Conservation (phyloP, 2,113 vertebrate species). For the Piaya cayana region DNA sequence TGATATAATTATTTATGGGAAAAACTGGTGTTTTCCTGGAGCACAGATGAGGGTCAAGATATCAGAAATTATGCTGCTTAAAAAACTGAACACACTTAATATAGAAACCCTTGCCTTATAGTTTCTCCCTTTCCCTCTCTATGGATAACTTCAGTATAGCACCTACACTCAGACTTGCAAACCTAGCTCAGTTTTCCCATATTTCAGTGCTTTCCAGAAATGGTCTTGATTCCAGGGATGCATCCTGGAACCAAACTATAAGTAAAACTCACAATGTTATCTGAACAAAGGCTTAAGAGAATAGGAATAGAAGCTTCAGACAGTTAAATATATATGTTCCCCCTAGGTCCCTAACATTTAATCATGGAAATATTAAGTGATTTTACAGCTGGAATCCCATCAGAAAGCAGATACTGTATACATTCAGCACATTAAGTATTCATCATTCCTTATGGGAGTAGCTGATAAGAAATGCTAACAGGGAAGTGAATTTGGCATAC, state of each 20-base stretch:
- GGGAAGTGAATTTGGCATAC: not conserved
- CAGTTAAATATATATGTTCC: not conserved
- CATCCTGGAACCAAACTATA: not conserved
- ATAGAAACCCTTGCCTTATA: not conserved
- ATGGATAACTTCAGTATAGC: not conserved
- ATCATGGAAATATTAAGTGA: conserved; percentile 49
- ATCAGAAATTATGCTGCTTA: not conserved
- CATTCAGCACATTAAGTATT: conserved; percentile 14
- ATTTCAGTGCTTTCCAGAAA: not conserved
- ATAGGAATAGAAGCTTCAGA: not conserved
- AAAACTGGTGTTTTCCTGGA: not conserved
- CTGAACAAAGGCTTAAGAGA: not conserved
- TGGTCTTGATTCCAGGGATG: not conserved
- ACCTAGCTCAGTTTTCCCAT: not conserved
- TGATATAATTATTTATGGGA: not conserved
- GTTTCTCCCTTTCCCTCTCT: not conserved
- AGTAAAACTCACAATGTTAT: not conserved
- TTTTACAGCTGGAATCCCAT: conserved; percentile 44
- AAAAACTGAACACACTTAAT: not conserved
- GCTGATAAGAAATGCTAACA: conserved; percentile 32
- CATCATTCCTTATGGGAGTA: conserved; percentile 10
- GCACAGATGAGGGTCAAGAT: not conserved
- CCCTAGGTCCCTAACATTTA: not conserved
- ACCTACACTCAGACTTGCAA: not conserved
- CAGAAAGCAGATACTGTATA: conserved; percentile 12